phyloP scores from a whole-genome alignment of 1,140 invertebrate genomes.

The Macrotrachela quadricornifera region DNA sequence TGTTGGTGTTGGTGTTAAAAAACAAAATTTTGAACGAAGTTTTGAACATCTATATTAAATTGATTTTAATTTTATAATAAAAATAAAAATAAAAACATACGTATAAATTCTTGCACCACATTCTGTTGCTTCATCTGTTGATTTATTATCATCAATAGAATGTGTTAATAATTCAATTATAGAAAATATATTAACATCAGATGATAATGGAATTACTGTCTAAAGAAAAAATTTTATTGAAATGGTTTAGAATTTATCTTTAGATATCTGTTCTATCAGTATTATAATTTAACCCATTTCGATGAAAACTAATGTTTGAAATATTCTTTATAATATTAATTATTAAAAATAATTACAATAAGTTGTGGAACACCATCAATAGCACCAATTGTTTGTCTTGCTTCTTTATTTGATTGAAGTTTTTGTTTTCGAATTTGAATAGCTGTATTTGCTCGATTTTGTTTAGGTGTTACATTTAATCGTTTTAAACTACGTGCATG shows the following conservation, averaged over 20 bases:
- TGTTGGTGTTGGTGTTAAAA: conserved; percentile 4
- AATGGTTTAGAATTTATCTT: no score
- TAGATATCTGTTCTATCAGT: no score
- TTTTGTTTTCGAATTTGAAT: conserved; percentile 3
- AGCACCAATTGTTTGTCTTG: conserved; percentile 2
- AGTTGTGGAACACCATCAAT: conserved; percentile 1
- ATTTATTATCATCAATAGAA: neutral
- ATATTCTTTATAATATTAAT: no score
- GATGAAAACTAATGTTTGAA: no score
- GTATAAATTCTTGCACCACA: neutral
- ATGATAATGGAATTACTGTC: conserved; percentile 4
- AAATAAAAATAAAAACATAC: neutral
- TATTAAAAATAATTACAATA: neutral
- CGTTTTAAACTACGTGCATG: neutral
- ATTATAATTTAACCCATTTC: no score
- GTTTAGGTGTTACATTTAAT: neutral
- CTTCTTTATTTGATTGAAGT: neutral
- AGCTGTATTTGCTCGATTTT: conserved; percentile 1
- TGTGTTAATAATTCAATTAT: no score
- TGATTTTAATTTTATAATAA: neutral
- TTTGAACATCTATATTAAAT: neutral
- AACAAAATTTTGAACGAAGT: conserved; percentile 4
- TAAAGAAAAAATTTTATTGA: neutral
- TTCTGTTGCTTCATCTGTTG: conserved; percentile 4
- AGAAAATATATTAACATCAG: neutral